Evolutionary conservation across 2,888 invertebrate species (phyloP), one percentile per base, ranked within the genome.

Genomic region (Nemotelus pantherinus): DNA sequence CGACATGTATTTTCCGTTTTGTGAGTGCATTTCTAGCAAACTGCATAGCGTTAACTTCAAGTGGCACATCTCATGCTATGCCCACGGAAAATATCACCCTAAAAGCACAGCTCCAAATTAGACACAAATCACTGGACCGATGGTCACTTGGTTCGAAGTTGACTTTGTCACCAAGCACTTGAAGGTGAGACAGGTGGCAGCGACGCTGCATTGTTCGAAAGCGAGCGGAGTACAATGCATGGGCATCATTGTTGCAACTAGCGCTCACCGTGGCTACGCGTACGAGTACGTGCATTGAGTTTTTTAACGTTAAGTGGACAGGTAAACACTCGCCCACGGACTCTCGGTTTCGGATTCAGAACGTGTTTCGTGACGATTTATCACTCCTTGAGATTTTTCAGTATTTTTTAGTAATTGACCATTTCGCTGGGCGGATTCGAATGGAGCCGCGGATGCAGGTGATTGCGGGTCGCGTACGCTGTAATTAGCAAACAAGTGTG

Each of bases 241-340:
- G 71, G 25, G 25, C 25, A 25, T 25, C 25, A 25, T 44, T 48
- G 63, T 50, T 70, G 68, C 70, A 70, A 55, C 53, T 55, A 55
- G 70, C 70, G 43, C 70, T 67, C 70, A n/a, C 70, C 50, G 55
- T 70, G 55, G 44, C 55, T 57, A 60, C 48, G 60, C 45, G 74
- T 63, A 70, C 55, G 55, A 55, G 70, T 57, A 60, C 48, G 60
- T 55, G 74, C 74, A 60, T 60, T 70, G 43, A 70, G 70, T 70
- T 70, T 47, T 53, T 53, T 44, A 53, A 50, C 57, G 63, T 50
- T 74, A 74, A 74, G 74, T 63, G 74, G 63, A 60, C 74, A 63
- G 74, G 74, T 74, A 74, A 74, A 74, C 74, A 74, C 10, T 60
- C 74, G 74, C 74, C 74, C 74, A 74, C 74, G 25, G 25, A 25